phyloP scores from a whole-genome alignment of 2,888 invertebrate genomes.

The Steromphala cineraria region DNA sequence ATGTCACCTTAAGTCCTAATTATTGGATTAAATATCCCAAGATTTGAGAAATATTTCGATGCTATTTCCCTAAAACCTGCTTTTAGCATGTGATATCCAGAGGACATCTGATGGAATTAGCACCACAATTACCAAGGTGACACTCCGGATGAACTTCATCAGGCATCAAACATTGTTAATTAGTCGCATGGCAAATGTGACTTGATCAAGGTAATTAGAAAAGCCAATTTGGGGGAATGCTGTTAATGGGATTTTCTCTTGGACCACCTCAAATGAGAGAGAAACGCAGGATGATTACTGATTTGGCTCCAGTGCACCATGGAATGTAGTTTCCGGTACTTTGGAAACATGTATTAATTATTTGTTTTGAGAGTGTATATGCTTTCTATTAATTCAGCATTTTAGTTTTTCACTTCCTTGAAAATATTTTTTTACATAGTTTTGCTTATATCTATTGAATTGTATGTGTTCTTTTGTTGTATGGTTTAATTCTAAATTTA shows the following conservation, averaged over 20 bases:
- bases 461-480: too few relatives aligned
- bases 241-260: background rate
- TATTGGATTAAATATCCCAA: background rate
- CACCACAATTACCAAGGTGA: slow-evolving; percentile 1
- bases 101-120: background rate
- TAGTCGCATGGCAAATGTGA: background rate
- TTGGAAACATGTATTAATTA: too few relatives aligned
- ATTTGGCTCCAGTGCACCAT: too few relatives aligned
- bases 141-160: background rate
- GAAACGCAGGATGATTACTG: too few relatives aligned
- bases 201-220: slow-evolving; percentile 16
- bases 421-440: too few relatives aligned
- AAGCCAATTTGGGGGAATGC: background rate
- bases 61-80: background rate
- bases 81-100: background rate
- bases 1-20: background rate
- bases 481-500: too few relatives aligned
- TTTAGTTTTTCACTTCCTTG: too few relatives aligned
- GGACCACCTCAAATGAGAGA: too few relatives aligned
- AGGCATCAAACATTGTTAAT: slow-evolving; percentile 3
- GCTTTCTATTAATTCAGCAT: too few relatives aligned
- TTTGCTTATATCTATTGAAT: too few relatives aligned
- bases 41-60: background rate
- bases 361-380: too few relatives aligned
- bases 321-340: too few relatives aligned